phyloP scores from a whole-genome alignment of 2,888 invertebrate species.

The Hartigia nigra region DNA sequence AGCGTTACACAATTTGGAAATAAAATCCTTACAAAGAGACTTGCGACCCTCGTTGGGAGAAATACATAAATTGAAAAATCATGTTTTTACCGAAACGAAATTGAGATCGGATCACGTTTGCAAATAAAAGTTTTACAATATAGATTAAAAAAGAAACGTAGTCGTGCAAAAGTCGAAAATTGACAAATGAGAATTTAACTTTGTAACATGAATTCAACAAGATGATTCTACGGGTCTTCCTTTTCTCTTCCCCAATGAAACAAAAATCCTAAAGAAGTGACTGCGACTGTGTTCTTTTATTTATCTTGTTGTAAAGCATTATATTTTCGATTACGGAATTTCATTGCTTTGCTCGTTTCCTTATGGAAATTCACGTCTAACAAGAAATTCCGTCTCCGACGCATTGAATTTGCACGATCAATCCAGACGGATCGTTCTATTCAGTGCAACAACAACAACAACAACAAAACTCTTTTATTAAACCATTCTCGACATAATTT shows the following conservation, averaged over 20 bases:
- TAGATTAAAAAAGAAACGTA: not conserved
- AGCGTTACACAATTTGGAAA: not conserved
- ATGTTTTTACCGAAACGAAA: not conserved
- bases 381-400: not conserved
- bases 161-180: not conserved
- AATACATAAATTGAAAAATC: not conserved
- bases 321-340: not conserved
- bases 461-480: constrained; percentile 1
- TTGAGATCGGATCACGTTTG: not conserved
- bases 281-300: not conserved
- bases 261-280: not conserved
- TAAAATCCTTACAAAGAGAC: not conserved
- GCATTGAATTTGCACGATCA: not conserved
- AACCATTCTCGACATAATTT: constrained; percentile 19
- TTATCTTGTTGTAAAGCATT: not conserved
- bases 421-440: not conserved
- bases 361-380: not conserved
- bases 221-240: not conserved
- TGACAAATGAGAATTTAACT: not conserved
- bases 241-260: not conserved
- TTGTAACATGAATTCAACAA: not conserved
- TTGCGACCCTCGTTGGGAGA: not conserved
- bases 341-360: not conserved
- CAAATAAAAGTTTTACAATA: not conserved
- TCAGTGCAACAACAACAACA: not conserved